phyloP scores from a whole-genome alignment of 2,888 invertebrate species.

The Sphaerophoria taeniata region DNA sequence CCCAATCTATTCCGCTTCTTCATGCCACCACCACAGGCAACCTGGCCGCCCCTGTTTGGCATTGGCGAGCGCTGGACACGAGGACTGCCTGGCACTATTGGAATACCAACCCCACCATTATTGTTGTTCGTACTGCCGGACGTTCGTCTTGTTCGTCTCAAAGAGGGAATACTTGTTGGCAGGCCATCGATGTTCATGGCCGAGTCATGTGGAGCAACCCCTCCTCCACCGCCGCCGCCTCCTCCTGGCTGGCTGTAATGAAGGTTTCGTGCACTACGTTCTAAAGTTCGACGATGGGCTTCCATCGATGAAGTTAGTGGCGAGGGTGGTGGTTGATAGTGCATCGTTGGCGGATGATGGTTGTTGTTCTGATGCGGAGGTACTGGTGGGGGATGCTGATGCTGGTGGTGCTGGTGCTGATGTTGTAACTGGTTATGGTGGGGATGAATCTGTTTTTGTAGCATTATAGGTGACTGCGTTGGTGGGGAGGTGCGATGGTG shows the following conservation, averaged over 20 bases:
- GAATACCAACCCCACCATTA: slow-evolving; percentile 79
- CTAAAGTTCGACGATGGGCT: slow-evolving; percentile 80
- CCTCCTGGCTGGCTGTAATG: slow-evolving; percentile 75
- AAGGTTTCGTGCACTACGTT: slow-evolving; percentile 80
- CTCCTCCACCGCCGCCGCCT: neutral
- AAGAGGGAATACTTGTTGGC: slow-evolving; percentile 80
- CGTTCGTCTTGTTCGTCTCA: slow-evolving; percentile 80
- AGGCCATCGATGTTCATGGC: slow-evolving; percentile 78
- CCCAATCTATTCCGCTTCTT: slow-evolving; percentile 82
- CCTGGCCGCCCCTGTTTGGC: slow-evolving; percentile 79
- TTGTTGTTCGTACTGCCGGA: slow-evolving; percentile 79
- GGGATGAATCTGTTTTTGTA: slow-evolving; percentile 77
- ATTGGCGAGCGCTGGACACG: slow-evolving; percentile 82
- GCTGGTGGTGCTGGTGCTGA: slow-evolving; percentile 73
- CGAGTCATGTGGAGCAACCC: slow-evolving; percentile 74
- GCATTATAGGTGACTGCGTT: slow-evolving; percentile 78
- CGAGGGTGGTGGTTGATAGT: slow-evolving; percentile 72
- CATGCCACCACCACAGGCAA: slow-evolving; percentile 70
- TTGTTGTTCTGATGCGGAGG: slow-evolving; percentile 80
- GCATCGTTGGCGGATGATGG: slow-evolving; percentile 73
- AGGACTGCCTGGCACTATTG: slow-evolving; percentile 81
- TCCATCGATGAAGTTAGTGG: slow-evolving; percentile 79
- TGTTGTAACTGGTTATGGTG: slow-evolving; percentile 74
- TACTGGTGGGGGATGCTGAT: slow-evolving; percentile 78
- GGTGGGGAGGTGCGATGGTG: slow-evolving; percentile 67